Conservation (phyloP, 35 echinoderm and acorn worm genomes). For the Anneissia japonica region DNA sequence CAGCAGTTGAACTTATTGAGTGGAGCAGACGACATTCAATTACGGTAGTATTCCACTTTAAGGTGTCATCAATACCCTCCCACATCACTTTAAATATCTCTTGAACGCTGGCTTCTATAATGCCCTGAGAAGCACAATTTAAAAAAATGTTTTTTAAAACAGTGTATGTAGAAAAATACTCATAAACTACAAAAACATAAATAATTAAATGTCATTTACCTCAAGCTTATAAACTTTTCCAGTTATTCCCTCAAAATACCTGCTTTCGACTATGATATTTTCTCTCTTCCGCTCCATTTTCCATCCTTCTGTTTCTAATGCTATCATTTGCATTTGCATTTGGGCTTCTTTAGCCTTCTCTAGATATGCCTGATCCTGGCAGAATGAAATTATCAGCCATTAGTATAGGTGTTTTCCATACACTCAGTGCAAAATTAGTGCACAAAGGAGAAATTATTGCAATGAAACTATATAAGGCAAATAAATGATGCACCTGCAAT, state of each 20-base stretch:
- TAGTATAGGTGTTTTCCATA: background rate
- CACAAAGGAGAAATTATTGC: background rate
- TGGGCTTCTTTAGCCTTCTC: constrained; percentile 76
- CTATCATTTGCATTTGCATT: constrained; percentile 13
- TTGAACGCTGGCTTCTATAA: background rate
- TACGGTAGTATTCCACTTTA: background rate
- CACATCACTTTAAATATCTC: background rate
- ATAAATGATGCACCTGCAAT: background rate
- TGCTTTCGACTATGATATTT: constrained; percentile 21
- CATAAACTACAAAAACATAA: too few species aligned
- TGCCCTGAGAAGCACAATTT: background rate
- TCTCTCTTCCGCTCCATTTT: constrained; percentile 16
- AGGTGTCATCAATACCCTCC: background rate
- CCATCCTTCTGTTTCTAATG: constrained; percentile 56
- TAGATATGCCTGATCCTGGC: constrained; percentile 77
- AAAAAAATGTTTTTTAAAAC: too few species aligned
- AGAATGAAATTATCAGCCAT: background rate
- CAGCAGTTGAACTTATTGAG: background rate
- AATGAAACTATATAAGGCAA: background rate
- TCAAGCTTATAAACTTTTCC: constrained; percentile 70
- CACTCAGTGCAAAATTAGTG: background rate
- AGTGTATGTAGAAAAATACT: too few species aligned
- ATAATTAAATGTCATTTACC: too few species aligned
- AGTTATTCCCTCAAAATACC: constrained; percentile 40
- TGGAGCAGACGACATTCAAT: background rate